Conservation (phyloP, 2,113 vertebrate genomes). For the Ceyx melanurus region DNA sequence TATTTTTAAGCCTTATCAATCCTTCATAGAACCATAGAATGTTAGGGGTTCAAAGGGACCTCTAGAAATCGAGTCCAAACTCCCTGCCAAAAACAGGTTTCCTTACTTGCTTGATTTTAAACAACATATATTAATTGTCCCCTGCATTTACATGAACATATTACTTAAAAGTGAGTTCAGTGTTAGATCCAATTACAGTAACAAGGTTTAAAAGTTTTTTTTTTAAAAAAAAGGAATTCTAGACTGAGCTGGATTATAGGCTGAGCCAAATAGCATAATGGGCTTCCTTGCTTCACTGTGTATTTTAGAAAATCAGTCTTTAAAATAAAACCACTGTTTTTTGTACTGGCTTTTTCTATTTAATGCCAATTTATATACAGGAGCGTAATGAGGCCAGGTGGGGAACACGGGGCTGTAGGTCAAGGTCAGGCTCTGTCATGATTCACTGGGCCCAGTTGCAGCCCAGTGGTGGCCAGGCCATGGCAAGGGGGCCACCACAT, state of each 20-base stretch:
- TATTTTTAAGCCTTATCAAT: background rate
- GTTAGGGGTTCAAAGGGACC: too few species aligned
- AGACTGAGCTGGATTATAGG: background rate
- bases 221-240: background rate
- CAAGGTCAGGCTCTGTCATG: too few species aligned
- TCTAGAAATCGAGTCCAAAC: too few species aligned
- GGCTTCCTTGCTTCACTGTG: background rate
- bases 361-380: background rate
- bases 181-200: background rate
- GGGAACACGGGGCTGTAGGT: rapidly evolving
- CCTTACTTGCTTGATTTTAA: background rate
- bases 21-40: background rate
- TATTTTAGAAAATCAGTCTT: background rate
- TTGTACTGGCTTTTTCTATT: background rate
- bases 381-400: rapidly evolving
- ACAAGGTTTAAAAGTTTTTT: background rate
- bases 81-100: background rate
- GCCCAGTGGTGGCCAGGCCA: rapidly evolving
- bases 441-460: rapidly evolving
- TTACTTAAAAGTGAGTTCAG: background rate
- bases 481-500: background rate
- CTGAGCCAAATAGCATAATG: background rate
- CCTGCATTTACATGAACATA: background rate
- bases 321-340: background rate
- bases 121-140: background rate